Evolutionary conservation across 2,888 invertebrate species (phyloP), one percentile per base, ranked within the genome.

Genomic region (Tipula helvola): DNA sequence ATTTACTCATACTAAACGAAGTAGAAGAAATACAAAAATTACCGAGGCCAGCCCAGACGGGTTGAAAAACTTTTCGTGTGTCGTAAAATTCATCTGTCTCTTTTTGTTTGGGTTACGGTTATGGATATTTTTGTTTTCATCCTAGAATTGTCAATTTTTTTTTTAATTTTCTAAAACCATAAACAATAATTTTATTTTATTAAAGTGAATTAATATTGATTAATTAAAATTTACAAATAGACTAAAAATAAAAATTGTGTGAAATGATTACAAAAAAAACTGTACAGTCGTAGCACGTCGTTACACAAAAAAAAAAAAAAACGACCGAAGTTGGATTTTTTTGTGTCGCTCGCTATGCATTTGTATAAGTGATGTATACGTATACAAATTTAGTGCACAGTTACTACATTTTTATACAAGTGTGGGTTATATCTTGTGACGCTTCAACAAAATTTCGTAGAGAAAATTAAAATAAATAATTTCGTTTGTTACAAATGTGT

Each of bases 31-130:
- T 71, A 71, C 28, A 71, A 71, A 71, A 28, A 71, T 71, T 71
- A 36, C 84, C 84, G 84, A 84, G 84, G 84, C 36, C 84, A 84
- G 84, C 84, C 84, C 84, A 84, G 84, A 84, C 84, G 41, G 84
- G 84, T 71, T 71, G 71, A 71, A 71, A 52, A 71, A 71, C 71
- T 71, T 71, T 71, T 18, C 28, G 71, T 71, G 71, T 71, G 71
- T 71, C 28, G 71, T 28, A 71, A 71, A 71, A 18, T 28, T 71
- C 71, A 71, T 71, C 71, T 71, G 71, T 71, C 71, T 71, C 71
- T 71, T 71, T 71, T 71, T 71, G 71, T 71, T 71, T 71, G 52
- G 52, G 16, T 57, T 57, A 16, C 7, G 16, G 52, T 5, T n/a
- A n/a, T n/a, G 16, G 28, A 28, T 71, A 10, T 18, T 71, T 12